phyloP scores from a whole-genome alignment of 2,797 vertebrate species.

The Hemibagrus guttatus region DNA sequence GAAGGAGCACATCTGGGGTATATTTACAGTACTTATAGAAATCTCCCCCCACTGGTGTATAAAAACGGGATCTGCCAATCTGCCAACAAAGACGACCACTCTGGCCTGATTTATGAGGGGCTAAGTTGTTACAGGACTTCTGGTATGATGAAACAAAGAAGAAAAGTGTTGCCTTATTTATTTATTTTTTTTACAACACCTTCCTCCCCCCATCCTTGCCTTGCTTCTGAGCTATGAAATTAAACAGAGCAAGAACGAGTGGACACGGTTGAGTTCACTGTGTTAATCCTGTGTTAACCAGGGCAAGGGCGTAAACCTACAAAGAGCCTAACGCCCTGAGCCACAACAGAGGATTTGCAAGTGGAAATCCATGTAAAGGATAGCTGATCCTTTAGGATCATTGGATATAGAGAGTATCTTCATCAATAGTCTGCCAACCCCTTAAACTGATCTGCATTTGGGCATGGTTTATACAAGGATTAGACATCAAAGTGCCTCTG shows the following conservation, averaged over 20 bases:
- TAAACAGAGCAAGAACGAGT: constrained; percentile 43
- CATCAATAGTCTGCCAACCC: not conserved
- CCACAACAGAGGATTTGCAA: constrained; percentile 26
- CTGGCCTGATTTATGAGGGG: constrained; percentile 39
- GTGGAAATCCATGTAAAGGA: constrained; percentile 22
- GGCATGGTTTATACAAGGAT: not conserved
- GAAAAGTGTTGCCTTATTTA: constrained; percentile 22
- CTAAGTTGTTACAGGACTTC: constrained; percentile 28
- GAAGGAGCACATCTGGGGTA: constrained; percentile 35
- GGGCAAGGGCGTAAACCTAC: constrained; percentile 55
- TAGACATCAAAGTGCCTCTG: constrained; percentile 26
- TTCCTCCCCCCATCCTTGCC: not conserved
- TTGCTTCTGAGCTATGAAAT: constrained; percentile 44
- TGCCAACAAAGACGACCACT: constrained; percentile 20
- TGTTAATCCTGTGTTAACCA: constrained; percentile 62
- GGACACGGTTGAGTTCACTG: constrained; percentile 62
- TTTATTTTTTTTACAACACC: not conserved
- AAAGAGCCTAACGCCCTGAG: constrained; percentile 45
- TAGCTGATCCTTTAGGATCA: constrained; percentile 44
- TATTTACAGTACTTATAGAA: constrained; percentile 41
- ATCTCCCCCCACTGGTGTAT: constrained; percentile 19
- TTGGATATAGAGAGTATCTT: constrained; percentile 32
- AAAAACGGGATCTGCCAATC: constrained; percentile 28
- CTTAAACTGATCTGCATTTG: not conserved
- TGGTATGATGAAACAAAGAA: constrained; percentile 41